Conservation (phyloP, 1,140 invertebrate genomes). For the Danaus plexippus region DNA sequence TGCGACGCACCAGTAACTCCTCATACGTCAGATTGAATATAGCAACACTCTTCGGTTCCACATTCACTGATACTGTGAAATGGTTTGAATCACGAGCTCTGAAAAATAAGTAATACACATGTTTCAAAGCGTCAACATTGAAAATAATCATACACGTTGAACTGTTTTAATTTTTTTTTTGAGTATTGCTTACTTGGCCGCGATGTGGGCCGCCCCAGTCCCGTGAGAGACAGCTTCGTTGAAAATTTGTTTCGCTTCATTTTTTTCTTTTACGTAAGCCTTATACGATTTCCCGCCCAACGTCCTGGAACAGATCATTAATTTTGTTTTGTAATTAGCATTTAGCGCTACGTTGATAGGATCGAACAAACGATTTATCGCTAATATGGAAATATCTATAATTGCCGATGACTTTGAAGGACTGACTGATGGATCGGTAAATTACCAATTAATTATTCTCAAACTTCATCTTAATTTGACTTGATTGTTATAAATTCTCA, state of each 20-base stretch:
- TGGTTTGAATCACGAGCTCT: constrained; percentile 78
- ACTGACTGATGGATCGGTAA: too few relatives aligned
- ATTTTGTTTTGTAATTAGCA: not conserved
- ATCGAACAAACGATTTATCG: too few relatives aligned
- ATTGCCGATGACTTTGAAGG: too few relatives aligned
- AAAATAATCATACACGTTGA: not conserved
- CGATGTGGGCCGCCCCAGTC: constrained; percentile 74
- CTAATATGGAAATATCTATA: too few relatives aligned
- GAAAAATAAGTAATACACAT: constrained; percentile 4
- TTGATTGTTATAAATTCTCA: too few relatives aligned
- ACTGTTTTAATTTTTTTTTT: too few relatives aligned
- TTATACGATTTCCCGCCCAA: constrained; percentile 55
- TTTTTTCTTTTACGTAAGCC: constrained; percentile 61
- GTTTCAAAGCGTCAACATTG: constrained; percentile 1
- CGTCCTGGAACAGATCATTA: constrained; percentile 35
- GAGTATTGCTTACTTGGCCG: constrained; percentile 59
- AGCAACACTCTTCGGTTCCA: constrained; percentile 73
- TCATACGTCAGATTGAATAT: constrained; percentile 78
- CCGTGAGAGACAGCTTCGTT: constrained; percentile 74
- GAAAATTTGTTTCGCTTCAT: constrained; percentile 77
- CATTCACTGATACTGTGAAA: constrained; percentile 75
- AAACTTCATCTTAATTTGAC: too few relatives aligned
- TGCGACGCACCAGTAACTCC: constrained; percentile 73
- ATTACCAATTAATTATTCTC: too few relatives aligned
- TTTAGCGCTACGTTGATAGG: too few relatives aligned